These are phyloP conservation scores for Lepetodrilus schrolli DNA, from an alignment of 2,888 invertebrate species.

Conservation along the genomic window DNA sequence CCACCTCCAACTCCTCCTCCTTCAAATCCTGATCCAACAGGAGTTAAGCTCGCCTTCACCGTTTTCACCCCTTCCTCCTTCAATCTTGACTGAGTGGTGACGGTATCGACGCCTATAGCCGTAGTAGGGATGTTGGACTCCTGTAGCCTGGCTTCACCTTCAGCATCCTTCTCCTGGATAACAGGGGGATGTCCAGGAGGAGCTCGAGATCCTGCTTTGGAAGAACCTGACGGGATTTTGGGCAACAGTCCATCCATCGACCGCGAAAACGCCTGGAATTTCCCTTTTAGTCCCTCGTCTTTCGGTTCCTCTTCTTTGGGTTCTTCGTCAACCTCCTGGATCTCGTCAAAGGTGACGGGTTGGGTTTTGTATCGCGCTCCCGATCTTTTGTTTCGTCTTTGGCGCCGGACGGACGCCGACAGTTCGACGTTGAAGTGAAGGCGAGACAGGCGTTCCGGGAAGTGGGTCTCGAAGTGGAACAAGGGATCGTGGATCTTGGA, in stretches of 20 bases:
- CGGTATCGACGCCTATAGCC: background rate
- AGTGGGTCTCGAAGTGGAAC: constrained; percentile 80
- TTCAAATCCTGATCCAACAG: background rate
- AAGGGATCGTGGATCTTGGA: constrained; percentile 65
- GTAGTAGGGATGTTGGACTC: background rate
- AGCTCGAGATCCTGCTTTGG: constrained; percentile 29
- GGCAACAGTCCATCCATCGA: constrained; percentile 73
- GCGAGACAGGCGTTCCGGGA: constrained; percentile 82
- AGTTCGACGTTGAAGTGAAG: constrained; percentile 76
- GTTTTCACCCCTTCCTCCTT: background rate
- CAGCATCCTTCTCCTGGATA: constrained; percentile 41
- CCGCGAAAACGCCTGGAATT: constrained; percentile 71
- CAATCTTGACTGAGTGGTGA: background rate
- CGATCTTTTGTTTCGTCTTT: constrained; percentile 77
- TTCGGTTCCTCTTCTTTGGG: constrained; percentile 51
- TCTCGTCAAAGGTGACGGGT: constrained; percentile 86
- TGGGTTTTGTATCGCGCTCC: constrained; percentile 80
- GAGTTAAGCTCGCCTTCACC: background rate
- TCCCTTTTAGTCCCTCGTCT: constrained; percentile 50
- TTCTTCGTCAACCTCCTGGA: constrained; percentile 80
- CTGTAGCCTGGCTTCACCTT: background rate
- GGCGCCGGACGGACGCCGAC: constrained; percentile 78
- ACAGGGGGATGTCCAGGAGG: constrained; percentile 37
- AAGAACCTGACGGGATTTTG: constrained; percentile 38
- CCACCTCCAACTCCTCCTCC: background rate